These are phyloP conservation scores for Patella pellucida DNA, from an alignment of 2,888 invertebrate species.

Conservation along the genomic window DNA sequence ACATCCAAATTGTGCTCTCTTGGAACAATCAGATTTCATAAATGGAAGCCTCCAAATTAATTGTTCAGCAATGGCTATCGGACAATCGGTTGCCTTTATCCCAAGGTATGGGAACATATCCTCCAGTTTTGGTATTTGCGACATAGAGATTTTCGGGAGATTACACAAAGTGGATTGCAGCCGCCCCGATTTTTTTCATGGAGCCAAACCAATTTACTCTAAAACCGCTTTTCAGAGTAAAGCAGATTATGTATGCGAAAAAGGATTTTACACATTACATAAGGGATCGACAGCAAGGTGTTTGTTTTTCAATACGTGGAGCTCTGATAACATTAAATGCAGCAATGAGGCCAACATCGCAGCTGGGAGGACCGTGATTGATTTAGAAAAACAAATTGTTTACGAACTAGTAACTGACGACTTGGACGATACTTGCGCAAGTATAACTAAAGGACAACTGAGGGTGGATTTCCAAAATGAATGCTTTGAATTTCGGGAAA, in stretches of 20 bases:
- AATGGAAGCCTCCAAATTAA: background rate
- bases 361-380: background rate
- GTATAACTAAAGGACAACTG: background rate
- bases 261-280: background rate
- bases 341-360: background rate
- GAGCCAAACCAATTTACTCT: background rate
- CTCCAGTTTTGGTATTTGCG: background rate
- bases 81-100: background rate
- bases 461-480: background rate
- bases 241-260: background rate
- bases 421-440: background rate
- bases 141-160: background rate
- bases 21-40: background rate
- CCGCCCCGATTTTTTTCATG: background rate
- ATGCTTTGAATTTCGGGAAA: background rate
- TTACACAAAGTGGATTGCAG: background rate
- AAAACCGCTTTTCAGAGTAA: background rate
- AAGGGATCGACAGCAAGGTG: background rate
- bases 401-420: background rate
- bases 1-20: background rate
- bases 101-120: background rate
- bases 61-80: background rate
- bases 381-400: background rate
- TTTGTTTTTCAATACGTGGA: background rate
- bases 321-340: background rate